Base-by-base conservation (phyloP, 2,113 vertebrate genomes). In the Coracopsis vasa region DNA sequence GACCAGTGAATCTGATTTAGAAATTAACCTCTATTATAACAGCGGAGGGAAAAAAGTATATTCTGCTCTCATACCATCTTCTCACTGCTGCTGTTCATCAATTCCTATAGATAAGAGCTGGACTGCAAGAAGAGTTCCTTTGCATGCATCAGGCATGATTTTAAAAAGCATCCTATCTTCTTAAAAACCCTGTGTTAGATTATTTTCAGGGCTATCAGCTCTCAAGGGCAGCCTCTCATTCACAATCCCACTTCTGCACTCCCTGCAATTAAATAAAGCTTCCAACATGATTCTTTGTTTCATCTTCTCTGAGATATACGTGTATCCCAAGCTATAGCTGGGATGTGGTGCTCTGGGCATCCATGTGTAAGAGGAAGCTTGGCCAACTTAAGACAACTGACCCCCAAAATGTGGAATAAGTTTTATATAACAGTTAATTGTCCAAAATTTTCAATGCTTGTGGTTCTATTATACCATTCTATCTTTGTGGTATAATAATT, bases 11-110 rank as follows among this genome's bases (percentile, higher is more conserved):
- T 69, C 6, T 50, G 8, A 51, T 28, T 75, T 64, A 58, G 47
- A 73, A 85, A 74, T 45, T 58, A 64, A 80, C 13, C 8, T 73
- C 17, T 61, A 33, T 25, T 44, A 6, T 17, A 67, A 42, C 6
- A 25, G 35, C 2, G 3, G 31, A 17, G 18, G 16, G 5, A 1
- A 9, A 41, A 21, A 12, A 6, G 13, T 3, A 17, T 6, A 28
- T 13, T 44, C 8, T 64, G 61, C 28, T 67, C 13, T 1, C 1
- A 31, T 54, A n/a, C 6, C 23, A 45, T 51, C 28, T 73, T 62
- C 66, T 62, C 35, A 31, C 66, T 94, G 33, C 29, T 19, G 28
- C 65, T 54, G 10, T 33, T 31, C 54, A 53, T 69, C 77, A 82
- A 0, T 42, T 60, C 50, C 44, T 48, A 0, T 3, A 51, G 23